phyloP scores from a whole-genome alignment of 2,113 vertebrate genomes.

The Brevimyrus niger region DNA sequence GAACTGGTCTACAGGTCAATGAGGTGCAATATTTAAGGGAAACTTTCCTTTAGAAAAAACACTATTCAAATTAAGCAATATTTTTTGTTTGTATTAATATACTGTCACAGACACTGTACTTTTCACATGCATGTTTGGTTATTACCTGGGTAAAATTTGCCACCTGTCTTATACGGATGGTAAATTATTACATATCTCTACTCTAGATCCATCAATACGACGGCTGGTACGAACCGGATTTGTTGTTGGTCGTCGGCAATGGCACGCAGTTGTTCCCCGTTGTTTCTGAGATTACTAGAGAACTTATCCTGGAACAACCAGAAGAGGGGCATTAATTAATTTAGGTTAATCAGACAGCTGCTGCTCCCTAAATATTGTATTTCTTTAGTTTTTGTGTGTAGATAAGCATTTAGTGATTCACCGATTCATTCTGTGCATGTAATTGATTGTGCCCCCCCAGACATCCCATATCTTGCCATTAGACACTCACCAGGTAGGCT shows the following conservation, averaged over 20 bases:
- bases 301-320: conserved; percentile 32
- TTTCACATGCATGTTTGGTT: not conserved
- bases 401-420: not conserved
- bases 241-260: conserved; percentile 24
- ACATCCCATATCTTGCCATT: not conserved
- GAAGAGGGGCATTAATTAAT: not conserved
- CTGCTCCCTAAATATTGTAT: not conserved
- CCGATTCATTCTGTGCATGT: not conserved
- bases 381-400: not conserved
- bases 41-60: not conserved
- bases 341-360: not conserved
- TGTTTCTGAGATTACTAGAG: conserved; percentile 30
- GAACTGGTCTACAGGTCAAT: not conserved
- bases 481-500: conserved; percentile 32
- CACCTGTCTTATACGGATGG: not conserved
- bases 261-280: conserved; percentile 29
- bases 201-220: not conserved
- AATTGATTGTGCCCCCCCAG: not conserved
- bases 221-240: conserved; percentile 22
- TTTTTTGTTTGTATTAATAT: not conserved
- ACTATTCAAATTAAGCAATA: not conserved
- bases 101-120: not conserved
- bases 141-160: not conserved
- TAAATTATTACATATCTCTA: not conserved
- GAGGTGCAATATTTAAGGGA: not conserved